Percentiles rank a stretch among this genome's conserved stretches.
Conservation (phyloP, 2,888 invertebrate genomes). For the Balanococcus diminutus region DNA sequence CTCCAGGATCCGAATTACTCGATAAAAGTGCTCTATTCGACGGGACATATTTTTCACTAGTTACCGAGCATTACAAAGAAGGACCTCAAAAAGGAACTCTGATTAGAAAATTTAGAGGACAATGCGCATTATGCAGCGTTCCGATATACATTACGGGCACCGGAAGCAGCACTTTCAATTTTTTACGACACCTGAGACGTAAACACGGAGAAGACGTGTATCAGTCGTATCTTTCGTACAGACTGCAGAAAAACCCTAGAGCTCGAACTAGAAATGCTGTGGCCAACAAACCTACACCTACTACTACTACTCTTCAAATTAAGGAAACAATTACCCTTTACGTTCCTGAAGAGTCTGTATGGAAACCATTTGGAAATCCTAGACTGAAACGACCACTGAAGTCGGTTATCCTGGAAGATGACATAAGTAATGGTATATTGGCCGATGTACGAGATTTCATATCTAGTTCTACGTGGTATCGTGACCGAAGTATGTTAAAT, state of each 20-base stretch:
- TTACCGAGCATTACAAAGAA: not conserved
- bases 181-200: not conserved
- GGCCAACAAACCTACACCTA: not conserved
- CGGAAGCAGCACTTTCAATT: not conserved
- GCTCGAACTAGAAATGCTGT: not conserved
- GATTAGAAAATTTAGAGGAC: not conserved
- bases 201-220: not conserved
- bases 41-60: not conserved
- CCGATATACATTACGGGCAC: not conserved
- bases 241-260: not conserved
- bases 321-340: conserved; percentile 95
- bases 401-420: conserved; percentile 85
- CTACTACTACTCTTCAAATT: conserved; percentile 68
- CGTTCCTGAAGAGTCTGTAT: conserved; percentile 92
- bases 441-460: conserved; percentile 91
- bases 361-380: conserved; percentile 95
- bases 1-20: not conserved
- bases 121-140: not conserved
- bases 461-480: conserved; percentile 88
- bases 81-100: not conserved
- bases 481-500: conserved; percentile 66
- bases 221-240: not conserved
- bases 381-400: conserved; percentile 80
- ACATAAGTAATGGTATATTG: conserved; percentile 77
- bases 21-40: not conserved